Conservation (phyloP, 2,888 invertebrate genomes). For the Scaptodrosophila latifasciaeformis region DNA sequence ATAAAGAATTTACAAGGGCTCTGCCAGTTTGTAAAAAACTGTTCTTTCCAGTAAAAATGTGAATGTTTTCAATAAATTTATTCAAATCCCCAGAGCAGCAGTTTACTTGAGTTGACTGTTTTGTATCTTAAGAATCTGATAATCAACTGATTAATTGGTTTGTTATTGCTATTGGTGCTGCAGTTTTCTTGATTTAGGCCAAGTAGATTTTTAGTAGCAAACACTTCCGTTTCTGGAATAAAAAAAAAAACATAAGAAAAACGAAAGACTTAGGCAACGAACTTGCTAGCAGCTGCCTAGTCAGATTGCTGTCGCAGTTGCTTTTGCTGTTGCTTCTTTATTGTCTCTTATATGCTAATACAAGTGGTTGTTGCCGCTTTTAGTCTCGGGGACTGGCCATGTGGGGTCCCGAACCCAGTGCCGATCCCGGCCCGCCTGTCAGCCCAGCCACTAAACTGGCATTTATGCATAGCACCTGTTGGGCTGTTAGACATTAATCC, state of each 20-base stretch:
- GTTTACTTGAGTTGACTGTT: too few species aligned
- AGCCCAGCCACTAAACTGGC: conserved; percentile 49
- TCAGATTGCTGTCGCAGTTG: neutral
- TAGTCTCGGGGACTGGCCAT: conserved; percentile 9
- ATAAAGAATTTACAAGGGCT: too few species aligned
- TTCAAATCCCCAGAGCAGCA: too few species aligned
- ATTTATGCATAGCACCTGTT: conserved; percentile 47
- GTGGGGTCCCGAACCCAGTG: conserved; percentile 39
- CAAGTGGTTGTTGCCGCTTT: conserved; percentile 1
- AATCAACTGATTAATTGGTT: conserved; percentile 61
- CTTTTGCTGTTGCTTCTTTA: conserved; percentile 32
- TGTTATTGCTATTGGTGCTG: conserved; percentile 39
- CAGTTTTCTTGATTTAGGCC: conserved; percentile 7
- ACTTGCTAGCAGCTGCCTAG: conserved; percentile 30
- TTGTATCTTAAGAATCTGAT: too few species aligned
- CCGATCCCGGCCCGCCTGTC: conserved; percentile 37
- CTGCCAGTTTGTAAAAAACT: too few species aligned
- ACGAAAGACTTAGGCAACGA: conserved; percentile 30
- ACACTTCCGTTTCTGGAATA: too few species aligned
- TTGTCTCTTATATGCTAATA: conserved; percentile 34
- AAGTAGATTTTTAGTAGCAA: neutral
- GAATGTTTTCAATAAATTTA: too few species aligned
- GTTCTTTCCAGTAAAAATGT: too few species aligned
- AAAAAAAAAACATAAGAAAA: too few species aligned
- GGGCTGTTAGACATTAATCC: conserved; percentile 59